Base-by-base conservation (phyloP, 2,113 vertebrate genomes). In the Salvelinus alpinus region DNA sequence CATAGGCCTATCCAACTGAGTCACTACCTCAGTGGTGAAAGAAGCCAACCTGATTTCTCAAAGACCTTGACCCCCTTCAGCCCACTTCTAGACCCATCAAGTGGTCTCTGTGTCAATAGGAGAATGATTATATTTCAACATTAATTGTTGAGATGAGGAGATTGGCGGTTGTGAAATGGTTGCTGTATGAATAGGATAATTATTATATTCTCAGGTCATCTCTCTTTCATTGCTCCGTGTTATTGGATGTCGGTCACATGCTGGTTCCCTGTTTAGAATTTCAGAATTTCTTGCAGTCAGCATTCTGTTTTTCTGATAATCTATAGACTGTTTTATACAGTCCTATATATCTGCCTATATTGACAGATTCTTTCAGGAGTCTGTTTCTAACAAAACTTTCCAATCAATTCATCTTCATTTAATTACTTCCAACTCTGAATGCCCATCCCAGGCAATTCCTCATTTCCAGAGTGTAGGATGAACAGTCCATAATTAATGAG, bases 151-250 rank as follows among this genome's bases (percentile, higher is more conserved):
- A 73, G 31, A 1, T 69, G 64, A 51, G 67, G 66, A 84, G 75
- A 84, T 78, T 80, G 75, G 85, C 78, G 75, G 66, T 82, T 67
- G 70, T 84, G 80, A 65, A 67, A 1, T 31, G 29, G 29, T 31
- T 4, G 29, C 29, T 31, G 29, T 31, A 31, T 31, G 29, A 82
- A 86, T 85, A 81, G 86, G 90, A 82, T 51, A 34, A 22, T 65
- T 64, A 89, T 88, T 86, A 80, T 85, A 89, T 86, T 78, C 70
- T 72, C 14, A 68, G 75, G 88, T 89, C 89, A 91, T 89, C 88
- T 90, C 78, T 80, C 75, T 85, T 80, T 82, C 18, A 57, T 20
- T 57, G 13, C 16, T 20, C 85, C 78, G 24, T 82, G 82, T 85
- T 87, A 84, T 83, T 90, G 82, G 84, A 88, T 85, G 84, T 90